Percentiles rank a stretch among this genome's conserved stretches.
These are phyloP conservation scores for Labeo rohita DNA, from an alignment of 2,113 vertebrate species.

Conservation along the genomic window DNA sequence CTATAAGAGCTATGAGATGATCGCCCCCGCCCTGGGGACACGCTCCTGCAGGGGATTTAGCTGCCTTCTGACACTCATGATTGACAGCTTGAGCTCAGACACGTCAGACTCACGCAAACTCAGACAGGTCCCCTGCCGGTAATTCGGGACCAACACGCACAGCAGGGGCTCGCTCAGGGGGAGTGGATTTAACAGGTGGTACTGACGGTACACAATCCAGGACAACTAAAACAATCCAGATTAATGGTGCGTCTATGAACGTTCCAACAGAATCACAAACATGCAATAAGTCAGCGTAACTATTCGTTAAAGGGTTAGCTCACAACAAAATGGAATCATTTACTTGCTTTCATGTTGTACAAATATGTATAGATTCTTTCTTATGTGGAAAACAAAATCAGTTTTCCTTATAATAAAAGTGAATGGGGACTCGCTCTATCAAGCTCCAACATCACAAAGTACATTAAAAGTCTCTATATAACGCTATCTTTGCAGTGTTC, in stretches of 20 bases:
- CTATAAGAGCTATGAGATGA: background rate
- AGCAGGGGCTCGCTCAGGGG: conserved; percentile 2
- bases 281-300: background rate
- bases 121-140: conserved; percentile 10
- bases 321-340: background rate
- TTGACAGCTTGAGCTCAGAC: conserved; percentile 25
- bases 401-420: background rate
- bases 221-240: conserved; percentile 39
- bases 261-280: background rate
- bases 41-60: conserved; percentile 6
- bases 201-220: conserved; percentile 39
- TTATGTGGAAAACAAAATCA: background rate
- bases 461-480: background rate
- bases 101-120: conserved; percentile 10
- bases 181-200: conserved; percentile 41
- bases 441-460: background rate
- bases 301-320: background rate
- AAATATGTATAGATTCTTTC: background rate
- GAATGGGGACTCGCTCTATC: background rate
- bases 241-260: conserved; percentile 23
- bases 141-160: conserved; percentile 24
- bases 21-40: background rate
- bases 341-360: background rate
- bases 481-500: background rate
- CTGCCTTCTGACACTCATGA: conserved; percentile 29